phyloP scores from a whole-genome alignment of 1,140 invertebrate species.

The Augochlora pura region DNA sequence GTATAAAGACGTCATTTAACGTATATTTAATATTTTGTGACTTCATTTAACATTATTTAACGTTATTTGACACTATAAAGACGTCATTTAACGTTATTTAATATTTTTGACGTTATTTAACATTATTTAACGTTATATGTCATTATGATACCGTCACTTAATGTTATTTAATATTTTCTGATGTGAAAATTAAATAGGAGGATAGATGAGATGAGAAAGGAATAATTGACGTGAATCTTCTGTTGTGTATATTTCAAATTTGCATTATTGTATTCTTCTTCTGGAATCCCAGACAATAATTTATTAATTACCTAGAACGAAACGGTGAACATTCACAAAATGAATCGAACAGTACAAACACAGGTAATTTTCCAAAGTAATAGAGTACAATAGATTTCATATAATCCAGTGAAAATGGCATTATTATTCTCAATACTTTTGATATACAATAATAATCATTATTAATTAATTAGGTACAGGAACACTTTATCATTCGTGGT shows the following conservation, averaged over 20 bases:
- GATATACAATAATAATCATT: conserved; percentile 77
- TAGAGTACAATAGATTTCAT: conserved; percentile 29
- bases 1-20: too few species aligned
- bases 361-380: conserved; percentile 28
- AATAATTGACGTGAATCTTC: background rate
- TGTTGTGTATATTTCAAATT: background rate
- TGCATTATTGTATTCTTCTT: background rate
- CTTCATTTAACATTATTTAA: too few species aligned
- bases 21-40: too few species aligned
- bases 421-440: conserved; percentile 79
- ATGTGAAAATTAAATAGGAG: background rate
- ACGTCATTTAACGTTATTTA: too few species aligned
- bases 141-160: too few species aligned
- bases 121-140: too few species aligned
- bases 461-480: conserved; percentile 78
- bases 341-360: background rate
- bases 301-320: conserved; percentile 4
- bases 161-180: too few species aligned
- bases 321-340: conserved; percentile 4
- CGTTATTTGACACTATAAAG: too few species aligned
- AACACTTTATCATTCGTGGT: conserved; percentile 77
- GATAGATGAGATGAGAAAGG: background rate
- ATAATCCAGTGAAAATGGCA: conserved; percentile 77
- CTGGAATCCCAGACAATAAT: background rate
- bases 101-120: too few species aligned